phyloP scores from a whole-genome alignment of 1,140 invertebrate genomes.

The Hyphantria cunea region DNA sequence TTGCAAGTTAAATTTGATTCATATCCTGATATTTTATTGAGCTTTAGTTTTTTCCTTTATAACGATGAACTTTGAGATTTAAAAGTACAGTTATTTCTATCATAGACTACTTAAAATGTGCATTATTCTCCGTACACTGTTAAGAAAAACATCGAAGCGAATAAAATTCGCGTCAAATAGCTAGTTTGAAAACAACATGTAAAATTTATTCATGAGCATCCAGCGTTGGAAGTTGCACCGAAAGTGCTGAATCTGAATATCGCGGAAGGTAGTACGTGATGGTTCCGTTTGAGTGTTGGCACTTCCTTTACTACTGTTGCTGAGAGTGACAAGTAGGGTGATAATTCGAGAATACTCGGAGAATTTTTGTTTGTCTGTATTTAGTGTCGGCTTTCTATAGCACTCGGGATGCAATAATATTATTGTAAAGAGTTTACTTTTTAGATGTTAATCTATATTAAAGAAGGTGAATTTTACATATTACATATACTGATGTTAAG shows the following conservation, averaged over 20 bases:
- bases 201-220: conserved; percentile 35
- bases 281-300: neutral
- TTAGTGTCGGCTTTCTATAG: neutral
- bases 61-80: too few species aligned
- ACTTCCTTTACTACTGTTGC: neutral
- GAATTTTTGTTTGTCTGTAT: neutral
- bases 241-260: conserved; percentile 34
- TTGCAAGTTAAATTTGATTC: too few species aligned
- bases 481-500: too few species aligned
- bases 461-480: too few species aligned
- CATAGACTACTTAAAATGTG: neutral
- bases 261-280: conserved; percentile 4
- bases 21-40: too few species aligned
- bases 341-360: neutral
- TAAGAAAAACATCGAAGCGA: neutral
- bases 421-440: too few species aligned
- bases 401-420: neutral
- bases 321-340: neutral
- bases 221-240: conserved; percentile 28
- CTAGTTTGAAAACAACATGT: conserved; percentile 25
- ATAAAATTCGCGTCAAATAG: conserved; percentile 17
- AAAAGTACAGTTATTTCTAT: too few species aligned
- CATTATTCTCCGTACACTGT: neutral
- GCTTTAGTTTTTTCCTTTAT: too few species aligned
- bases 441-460: too few species aligned